Base-by-base conservation (phyloP, 2,113 vertebrate species). In the Chaetodon trifascialis region DNA sequence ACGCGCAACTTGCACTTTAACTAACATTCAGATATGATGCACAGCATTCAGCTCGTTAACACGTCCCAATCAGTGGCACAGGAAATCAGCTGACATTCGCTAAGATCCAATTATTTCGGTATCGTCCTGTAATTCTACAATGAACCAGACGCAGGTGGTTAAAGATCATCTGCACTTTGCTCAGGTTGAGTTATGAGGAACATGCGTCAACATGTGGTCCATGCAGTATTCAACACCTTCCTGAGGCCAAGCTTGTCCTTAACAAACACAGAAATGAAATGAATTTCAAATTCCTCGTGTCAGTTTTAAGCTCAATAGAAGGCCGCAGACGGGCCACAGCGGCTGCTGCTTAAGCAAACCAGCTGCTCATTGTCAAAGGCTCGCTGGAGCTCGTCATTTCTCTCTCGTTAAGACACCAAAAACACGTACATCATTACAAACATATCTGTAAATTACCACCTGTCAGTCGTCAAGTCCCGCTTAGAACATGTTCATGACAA, bases 61-160 rank as follows among this genome's bases (percentile, higher is more conserved):
- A 40, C 58, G 64, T 56, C 40, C 16, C n/a, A n/a, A n/a, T n/a
- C 12, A 67, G 51, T 59, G 62, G 40, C 59, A 71, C 63, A 63
- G 51, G 71, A 46, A n/a, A 71, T 72, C 66, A 36, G 56, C 44
- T 58, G 64, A 46, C 36, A 65, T 49, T 46, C 51, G 68, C 11
- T 72, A 17, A 55, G 21, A 55, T 65, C 51, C 15, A 11, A 52
- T 1, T 40, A 7, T 40, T 5, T 40, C 5, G 38, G 5, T 7
- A 1, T 11, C 9, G 8, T 12, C 19, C 12, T 36, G 2, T 16
- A 52, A 6, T 25, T 46, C 55, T 36, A 16, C 23, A 52, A 8
- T 46, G 7, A 36, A 62, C 14, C 14, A 36, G 47, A 15, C 7
- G 11, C 30, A 8, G 16, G 44, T 30, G 17, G 23, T 30, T 66